Percentiles rank a stretch among this genome's conserved stretches.
These are phyloP conservation scores for Leistus spinibarbis DNA, from an alignment of 2,888 invertebrate species.

Conservation along the genomic window DNA sequence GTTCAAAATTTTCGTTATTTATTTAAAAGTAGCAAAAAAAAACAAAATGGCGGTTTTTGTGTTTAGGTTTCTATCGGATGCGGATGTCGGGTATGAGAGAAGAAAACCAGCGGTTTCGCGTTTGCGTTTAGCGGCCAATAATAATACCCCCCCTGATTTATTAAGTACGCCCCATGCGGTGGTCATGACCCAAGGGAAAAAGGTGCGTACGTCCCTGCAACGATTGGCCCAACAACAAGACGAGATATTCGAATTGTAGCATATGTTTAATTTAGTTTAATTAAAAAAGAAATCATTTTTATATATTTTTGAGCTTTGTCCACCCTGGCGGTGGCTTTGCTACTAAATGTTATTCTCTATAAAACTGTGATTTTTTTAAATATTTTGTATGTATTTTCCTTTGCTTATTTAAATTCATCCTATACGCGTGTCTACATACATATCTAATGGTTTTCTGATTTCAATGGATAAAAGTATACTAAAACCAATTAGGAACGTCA, in stretches of 20 bases:
- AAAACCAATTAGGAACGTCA: background rate
- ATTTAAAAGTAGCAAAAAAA: too few relatives aligned
- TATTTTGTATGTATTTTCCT: background rate
- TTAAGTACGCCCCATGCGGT: conserved; percentile 55
- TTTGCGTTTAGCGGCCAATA: conserved; percentile 54
- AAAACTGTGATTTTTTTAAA: background rate
- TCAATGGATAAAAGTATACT: background rate
- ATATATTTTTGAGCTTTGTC: too few relatives aligned
- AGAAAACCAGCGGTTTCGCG: conserved; percentile 54
- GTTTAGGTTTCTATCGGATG: conserved; percentile 48
- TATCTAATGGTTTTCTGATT: background rate
- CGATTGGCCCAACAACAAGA: conserved; percentile 85
- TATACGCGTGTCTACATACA: background rate
- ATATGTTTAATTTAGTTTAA: background rate
- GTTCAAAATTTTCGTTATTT: conserved; percentile 59
- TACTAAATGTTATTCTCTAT: background rate
- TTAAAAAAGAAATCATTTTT: background rate
- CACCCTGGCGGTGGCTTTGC: too few relatives aligned
- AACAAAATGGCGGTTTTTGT: too few relatives aligned
- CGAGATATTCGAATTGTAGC: conserved; percentile 90
- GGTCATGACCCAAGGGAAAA: conserved; percentile 79
- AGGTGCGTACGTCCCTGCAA: conserved; percentile 79
- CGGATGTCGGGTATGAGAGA: conserved; percentile 46
- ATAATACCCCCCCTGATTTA: conserved; percentile 50
- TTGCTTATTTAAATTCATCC: background rate